Conservation (phyloP, 2,888 invertebrate genomes). For the Cylindroiulus punctatus region DNA sequence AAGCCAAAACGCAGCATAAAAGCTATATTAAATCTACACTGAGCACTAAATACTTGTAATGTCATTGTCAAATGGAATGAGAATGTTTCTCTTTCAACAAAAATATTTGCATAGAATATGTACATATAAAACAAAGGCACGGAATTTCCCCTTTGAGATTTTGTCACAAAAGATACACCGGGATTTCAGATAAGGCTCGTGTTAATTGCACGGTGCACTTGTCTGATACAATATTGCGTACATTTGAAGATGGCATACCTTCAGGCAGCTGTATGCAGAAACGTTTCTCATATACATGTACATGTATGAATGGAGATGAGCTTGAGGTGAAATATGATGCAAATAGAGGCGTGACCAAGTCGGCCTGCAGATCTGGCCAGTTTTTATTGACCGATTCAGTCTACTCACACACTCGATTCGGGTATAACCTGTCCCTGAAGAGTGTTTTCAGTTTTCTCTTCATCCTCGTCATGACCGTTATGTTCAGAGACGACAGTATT, state of each 20-base stretch:
- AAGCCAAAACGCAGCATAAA: background rate
- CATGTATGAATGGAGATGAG: background rate
- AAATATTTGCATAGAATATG: constrained; percentile 41
- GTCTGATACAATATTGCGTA: background rate
- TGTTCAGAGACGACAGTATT: background rate
- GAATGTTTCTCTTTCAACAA: constrained; percentile 1
- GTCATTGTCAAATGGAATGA: background rate
- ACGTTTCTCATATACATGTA: background rate
- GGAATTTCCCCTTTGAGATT: constrained; percentile 5
- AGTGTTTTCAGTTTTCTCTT: background rate
- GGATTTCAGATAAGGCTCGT: constrained; percentile 10
- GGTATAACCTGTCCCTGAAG: constrained; percentile 26
- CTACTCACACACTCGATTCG: constrained; percentile 44
- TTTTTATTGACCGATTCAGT: background rate
- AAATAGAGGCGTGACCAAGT: background rate
- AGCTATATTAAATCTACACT: background rate
- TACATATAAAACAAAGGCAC: constrained; percentile 24
- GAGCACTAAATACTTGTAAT: constrained; percentile 16
- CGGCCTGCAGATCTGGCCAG: background rate
- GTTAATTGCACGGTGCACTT: background rate
- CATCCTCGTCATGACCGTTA: background rate
- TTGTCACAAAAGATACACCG: background rate
- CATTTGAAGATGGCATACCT: background rate
- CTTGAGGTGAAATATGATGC: constrained; percentile 1
- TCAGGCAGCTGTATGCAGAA: background rate